Evolutionary conservation across 2,888 invertebrate species (phyloP).

Genomic region (Macrosoma leucophasiata): DNA sequence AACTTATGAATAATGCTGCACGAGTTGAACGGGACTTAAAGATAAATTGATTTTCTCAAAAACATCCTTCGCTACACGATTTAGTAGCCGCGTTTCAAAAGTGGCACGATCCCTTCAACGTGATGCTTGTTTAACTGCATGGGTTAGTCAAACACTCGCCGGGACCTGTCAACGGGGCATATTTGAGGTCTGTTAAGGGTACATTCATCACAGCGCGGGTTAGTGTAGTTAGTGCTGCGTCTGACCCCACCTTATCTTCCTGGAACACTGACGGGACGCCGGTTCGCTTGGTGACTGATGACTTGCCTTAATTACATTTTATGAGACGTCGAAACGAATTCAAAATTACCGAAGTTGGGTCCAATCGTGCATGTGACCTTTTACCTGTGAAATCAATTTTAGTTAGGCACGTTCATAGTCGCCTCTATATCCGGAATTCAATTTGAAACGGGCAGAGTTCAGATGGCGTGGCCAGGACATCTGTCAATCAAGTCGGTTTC

Average conservation of each 20-base stretch:
- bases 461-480: constrained; percentile 13
- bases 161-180: constrained; percentile 56
- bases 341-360: too few relatives aligned
- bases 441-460: constrained; percentile 8
- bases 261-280: constrained; percentile 59
- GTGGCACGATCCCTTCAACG: constrained; percentile 13
- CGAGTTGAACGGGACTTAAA: constrained; percentile 44
- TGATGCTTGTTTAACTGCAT: constrained; percentile 52
- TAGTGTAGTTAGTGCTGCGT: constrained; percentile 59
- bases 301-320: constrained; percentile 72
- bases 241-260: constrained; percentile 71
- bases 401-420: too few relatives aligned
- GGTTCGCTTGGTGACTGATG: constrained; percentile 65
- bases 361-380: too few relatives aligned
- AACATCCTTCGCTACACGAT: constrained; percentile 27
- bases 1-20: constrained; percentile 67
- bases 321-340: constrained; percentile 35
- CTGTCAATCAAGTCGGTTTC: constrained; percentile 17
- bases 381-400: too few relatives aligned
- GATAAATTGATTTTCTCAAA: constrained; percentile 50
- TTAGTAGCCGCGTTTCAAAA: constrained; percentile 14
- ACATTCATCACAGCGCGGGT: constrained; percentile 67
- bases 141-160: constrained; percentile 58
- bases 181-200: constrained; percentile 67
- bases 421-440: constrained; percentile 3